Base-by-base conservation (phyloP, 2,888 invertebrate genomes). In the Sthenelais limicola region DNA sequence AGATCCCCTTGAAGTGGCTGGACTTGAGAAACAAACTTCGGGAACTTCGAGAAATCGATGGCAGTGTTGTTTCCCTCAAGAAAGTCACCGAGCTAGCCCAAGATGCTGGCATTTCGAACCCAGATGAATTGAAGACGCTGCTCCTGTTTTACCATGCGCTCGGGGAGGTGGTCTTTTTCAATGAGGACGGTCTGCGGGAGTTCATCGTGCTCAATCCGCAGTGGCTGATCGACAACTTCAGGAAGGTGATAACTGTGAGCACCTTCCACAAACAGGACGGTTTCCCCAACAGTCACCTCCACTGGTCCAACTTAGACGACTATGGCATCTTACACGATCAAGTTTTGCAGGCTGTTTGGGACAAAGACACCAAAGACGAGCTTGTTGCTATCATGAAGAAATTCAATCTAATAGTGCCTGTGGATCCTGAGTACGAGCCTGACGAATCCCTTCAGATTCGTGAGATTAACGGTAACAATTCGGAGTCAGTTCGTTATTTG, bases 151-250 rank as follows among this genome's bases (percentile, higher is more conserved):
- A 87, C 5, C 86, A 87, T 77, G 86, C 86, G 51, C 80, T 87
- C 0, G 87, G 87, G 21, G 83, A 86, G 1, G 80, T 87, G 5
- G 86, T 86, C 79, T 85, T 85, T 76, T 87, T 87, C 78, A 80
- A 83, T 78, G 86, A 83, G n/a, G 82, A 83, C 47, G 83, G 82
- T 62, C 79, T 87, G 38, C 76, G 82, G 32, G 76, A 82, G 30
- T 76, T 82, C 30, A 83, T 87, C 0, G 86, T 87, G 43, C 84
- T 87, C 54, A 80, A 85, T 51, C 86, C 87, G 1, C 87, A 87
- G 81, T 87, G 87, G 87, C 84, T 87, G 67, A 85, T 87, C 24
- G 85, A 87, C 77, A 86, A 86, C 24, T 87, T 87, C 85, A 83
- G 87, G 0, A 86, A 85, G 79, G 80, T 87, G 26, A 86, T 87